Evolutionary conservation across 2,113 vertebrate species (phyloP).

Genomic region (Podiceps cristatus): DNA sequence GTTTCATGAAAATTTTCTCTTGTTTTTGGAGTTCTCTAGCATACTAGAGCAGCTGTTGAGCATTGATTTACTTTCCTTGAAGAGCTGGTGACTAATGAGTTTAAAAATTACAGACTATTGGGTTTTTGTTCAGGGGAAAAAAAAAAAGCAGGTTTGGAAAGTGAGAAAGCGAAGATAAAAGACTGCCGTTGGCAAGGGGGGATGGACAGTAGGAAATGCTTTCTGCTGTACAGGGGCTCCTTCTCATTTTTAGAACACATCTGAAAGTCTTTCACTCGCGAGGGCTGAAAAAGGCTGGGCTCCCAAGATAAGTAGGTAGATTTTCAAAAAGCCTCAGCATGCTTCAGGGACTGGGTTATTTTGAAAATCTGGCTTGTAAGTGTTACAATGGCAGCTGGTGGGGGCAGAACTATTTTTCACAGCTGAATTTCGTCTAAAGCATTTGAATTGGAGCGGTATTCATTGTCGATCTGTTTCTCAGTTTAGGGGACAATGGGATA

Average conservation of each 20-base stretch:
- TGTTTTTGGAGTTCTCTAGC: not conserved
- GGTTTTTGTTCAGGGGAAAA: not conserved
- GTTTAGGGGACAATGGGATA: not conserved
- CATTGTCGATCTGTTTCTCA: not conserved
- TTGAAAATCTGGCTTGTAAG: not conserved
- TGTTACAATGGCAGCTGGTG: not conserved
- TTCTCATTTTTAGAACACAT: not conserved
- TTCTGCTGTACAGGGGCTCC: not conserved
- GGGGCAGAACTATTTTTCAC: not conserved
- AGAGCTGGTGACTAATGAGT: conserved; percentile 33
- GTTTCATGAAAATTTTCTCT: not conserved
- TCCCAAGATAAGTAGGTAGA: not conserved
- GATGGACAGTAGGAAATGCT: not conserved
- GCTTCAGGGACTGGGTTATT: not conserved
- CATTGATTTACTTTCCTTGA: conserved; percentile 23
- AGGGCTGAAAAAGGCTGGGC: not conserved
- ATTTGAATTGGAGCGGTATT: not conserved
- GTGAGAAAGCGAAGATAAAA: not conserved
- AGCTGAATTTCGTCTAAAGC: not conserved
- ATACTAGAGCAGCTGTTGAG: not conserved
- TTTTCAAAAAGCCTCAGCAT: not conserved
- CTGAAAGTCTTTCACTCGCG: not conserved
- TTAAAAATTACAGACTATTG: conserved; percentile 9
- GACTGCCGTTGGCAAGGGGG: not conserved
- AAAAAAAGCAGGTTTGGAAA: not conserved